Percentiles rank a stretch among this genome's conserved stretches.
Evolutionary conservation across 1,140 invertebrate genomes (phyloP).

Genomic region (Lasioglossum baleicum): DNA sequence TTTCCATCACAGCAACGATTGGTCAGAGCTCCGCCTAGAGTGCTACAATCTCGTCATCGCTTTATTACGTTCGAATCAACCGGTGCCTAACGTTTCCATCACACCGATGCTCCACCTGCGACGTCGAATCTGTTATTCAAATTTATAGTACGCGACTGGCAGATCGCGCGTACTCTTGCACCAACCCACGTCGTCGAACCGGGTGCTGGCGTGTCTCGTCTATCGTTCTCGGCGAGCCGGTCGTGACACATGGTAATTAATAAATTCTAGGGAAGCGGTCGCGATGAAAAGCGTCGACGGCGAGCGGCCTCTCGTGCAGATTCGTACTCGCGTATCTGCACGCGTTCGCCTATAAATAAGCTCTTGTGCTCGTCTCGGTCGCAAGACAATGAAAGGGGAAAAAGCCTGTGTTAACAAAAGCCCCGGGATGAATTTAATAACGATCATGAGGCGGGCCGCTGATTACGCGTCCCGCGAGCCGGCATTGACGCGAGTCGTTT

Average conservation of each 20-base stretch:
- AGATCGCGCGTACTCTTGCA: neutral
- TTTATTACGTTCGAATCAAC: neutral
- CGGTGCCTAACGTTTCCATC: neutral
- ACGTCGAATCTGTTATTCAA: constrained; percentile 1
- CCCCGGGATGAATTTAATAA: constrained; percentile 18
- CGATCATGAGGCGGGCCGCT: constrained; percentile 6
- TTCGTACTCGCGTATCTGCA: neutral
- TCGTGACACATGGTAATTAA: constrained; percentile 44
- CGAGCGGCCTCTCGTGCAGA: too few relatives aligned
- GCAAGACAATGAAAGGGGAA: constrained; percentile 34
- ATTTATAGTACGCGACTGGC: neutral
- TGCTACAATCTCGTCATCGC: neutral
- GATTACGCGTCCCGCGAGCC: constrained; percentile 35
- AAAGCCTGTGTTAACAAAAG: constrained; percentile 16
- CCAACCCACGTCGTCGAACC: neutral
- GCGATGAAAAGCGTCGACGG: constrained; percentile 19
- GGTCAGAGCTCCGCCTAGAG: too few relatives aligned
- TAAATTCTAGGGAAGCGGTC: constrained; percentile 27
- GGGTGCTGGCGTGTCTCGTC: constrained; percentile 11
- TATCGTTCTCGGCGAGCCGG: constrained; percentile 16
- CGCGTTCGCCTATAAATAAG: constrained; percentile 32
- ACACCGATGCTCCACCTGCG: neutral
- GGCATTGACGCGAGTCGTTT: constrained; percentile 48
- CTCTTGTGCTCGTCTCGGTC: neutral
- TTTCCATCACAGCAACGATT: too few relatives aligned